Evolutionary conservation across 2,113 vertebrate genomes (phyloP), one percentile per base, ranked within the genome.

Genomic region (Eubucco bourcierii): DNA sequence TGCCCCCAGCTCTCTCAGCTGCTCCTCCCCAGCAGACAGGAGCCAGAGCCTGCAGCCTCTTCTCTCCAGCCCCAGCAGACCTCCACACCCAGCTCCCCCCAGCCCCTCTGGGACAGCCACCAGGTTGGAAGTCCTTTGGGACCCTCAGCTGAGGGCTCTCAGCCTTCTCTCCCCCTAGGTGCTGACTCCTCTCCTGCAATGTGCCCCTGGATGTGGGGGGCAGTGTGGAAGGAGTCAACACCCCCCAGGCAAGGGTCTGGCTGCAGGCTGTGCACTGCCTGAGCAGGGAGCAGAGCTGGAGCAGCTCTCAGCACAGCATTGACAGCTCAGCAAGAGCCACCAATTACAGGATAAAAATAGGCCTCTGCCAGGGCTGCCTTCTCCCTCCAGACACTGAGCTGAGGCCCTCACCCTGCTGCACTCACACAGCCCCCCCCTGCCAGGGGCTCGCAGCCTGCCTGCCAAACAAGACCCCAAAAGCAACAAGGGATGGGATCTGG

Each of bases 291-390:
- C 56, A 82, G 73, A 44, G 56, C 70, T 90, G 91, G 84, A 61
- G 81, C 12, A 86, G 84, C 83, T 80, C 87, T 78, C 90, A 79
- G 47, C 41, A 1, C 72, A 50, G 83, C 77, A 34, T 7, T 72
- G 82, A 74, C 80, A 68, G 72, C 63, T 81, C 94, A 93, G 88
- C 82, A 76, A 84, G 80, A 77, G 74, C 83, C 10, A 82, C 93
- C 92, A 94, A 96, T 90, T 93, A 91, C 90, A 53, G 6, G 87
- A 89, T 65, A 96, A 95, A 95, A 96, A 95, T 88, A 95, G 94
- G 88, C n/a, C 80, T 56, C 86, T 34, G 78, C 76, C 88, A 90
- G 87, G 59, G 72, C 72, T 79, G 61, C 71, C 50, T 37, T 6
- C 20, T 24, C 25, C 55, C 47, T 52, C 76, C 61, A 3, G 0